These are phyloP conservation scores for Oceanodroma tethys DNA, from an alignment of 2,113 vertebrate genomes.

Conservation along the genomic window DNA sequence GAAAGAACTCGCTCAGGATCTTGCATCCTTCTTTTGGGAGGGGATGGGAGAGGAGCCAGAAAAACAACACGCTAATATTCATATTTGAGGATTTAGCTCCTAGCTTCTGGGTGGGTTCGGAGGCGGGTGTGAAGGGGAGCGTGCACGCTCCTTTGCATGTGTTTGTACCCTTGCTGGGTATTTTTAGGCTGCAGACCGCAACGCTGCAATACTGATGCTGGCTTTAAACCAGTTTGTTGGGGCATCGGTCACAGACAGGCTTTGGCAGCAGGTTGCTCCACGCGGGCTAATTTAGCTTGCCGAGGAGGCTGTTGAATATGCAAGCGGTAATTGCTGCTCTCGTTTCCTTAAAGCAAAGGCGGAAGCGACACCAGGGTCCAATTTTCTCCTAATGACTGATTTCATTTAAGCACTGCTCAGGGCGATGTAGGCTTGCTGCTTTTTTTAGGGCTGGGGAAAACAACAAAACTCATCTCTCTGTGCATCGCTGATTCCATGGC, in stretches of 20 bases:
- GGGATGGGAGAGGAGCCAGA: not conserved
- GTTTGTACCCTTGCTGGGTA: slow-evolving; percentile 8
- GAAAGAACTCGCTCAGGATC: not conserved
- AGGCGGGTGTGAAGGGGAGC: slow-evolving; percentile 42
- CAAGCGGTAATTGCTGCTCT: slow-evolving; percentile 45
- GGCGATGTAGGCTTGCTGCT: not conserved
- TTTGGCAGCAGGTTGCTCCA: slow-evolving; percentile 8
- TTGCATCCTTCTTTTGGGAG: not conserved
- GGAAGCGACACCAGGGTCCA: slow-evolving; percentile 12
- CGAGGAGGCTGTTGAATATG: slow-evolving; percentile 53
- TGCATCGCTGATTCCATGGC: not conserved
- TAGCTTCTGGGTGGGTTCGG: not conserved
- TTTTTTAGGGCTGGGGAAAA: not conserved
- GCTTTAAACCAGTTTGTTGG: slow-evolving; percentile 21
- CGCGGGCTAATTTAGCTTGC: slow-evolving; percentile 1
- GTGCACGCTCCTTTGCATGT: not conserved
- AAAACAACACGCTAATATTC: not conserved
- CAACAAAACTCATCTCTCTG: not conserved
- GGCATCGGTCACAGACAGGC: slow-evolving; percentile 27
- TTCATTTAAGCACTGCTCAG: slow-evolving; percentile 35
- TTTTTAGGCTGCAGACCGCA: slow-evolving; percentile 46
- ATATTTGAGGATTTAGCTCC: slow-evolving; percentile 6
- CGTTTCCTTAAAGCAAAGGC: slow-evolving; percentile 40
- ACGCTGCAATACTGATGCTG: not conserved
- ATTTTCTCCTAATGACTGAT: slow-evolving; percentile 57